Evolutionary conservation across 1,140 invertebrate genomes (phyloP).

Genomic region (Rhizoglyphus robini): DNA sequence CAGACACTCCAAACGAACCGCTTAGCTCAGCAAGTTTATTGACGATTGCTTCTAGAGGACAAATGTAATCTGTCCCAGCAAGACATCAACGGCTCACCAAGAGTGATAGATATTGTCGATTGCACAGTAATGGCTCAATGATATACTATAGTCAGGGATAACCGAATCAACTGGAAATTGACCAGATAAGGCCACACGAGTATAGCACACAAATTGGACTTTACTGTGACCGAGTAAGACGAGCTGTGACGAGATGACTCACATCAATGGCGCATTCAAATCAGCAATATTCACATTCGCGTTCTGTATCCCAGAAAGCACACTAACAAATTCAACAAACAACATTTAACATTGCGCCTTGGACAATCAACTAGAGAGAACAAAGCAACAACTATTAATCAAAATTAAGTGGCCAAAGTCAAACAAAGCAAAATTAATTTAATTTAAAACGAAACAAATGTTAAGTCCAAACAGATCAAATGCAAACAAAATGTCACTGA

Average conservation of each 20-base stretch:
- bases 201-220: background rate
- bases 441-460: background rate
- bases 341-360: background rate
- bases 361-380: background rate
- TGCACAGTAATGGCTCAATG: no score
- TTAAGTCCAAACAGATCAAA: background rate
- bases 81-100: background rate
- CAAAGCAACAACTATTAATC: background rate
- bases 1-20: background rate
- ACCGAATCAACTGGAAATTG: slow-evolving; percentile 7
- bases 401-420: background rate
- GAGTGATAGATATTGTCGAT: background rate
- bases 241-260: no score
- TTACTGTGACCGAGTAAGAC: no score
- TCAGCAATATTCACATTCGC: no score
- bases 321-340: background rate
- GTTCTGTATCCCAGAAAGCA: background rate
- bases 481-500: background rate
- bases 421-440: background rate
- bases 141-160: background rate
- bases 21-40: background rate
- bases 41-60: background rate
- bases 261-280: no score
- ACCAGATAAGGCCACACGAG: background rate
- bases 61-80: background rate